Conservation (phyloP, 2,113 vertebrate genomes). For the Alligator mississippiensis region DNA sequence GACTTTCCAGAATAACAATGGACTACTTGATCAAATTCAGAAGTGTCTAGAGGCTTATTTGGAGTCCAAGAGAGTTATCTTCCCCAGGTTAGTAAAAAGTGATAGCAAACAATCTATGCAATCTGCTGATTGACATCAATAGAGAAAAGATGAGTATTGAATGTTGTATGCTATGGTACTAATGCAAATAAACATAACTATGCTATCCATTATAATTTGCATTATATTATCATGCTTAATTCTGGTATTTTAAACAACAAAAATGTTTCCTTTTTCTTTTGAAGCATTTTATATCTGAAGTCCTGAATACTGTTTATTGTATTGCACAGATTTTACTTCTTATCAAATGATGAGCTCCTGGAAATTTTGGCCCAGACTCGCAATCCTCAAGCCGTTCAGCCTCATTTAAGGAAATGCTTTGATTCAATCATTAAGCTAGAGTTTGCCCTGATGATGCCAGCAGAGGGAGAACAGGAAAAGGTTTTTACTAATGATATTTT, state of each 20-base stretch:
- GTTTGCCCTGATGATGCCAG: conserved; percentile 77
- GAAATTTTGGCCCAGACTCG: conserved; percentile 89
- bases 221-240: not conserved
- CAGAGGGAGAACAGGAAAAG: conserved; percentile 74
- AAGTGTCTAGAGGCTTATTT: conserved; percentile 89
- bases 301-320: not conserved
- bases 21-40: conserved; percentile 87
- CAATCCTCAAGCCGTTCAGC: conserved; percentile 89
- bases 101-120: not conserved
- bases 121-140: not conserved
- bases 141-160: not conserved
- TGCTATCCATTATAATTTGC: not conserved
- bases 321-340: conserved; percentile 86
- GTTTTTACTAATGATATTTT: conserved; percentile 85
- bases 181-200: not conserved
- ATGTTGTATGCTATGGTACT: not conserved
- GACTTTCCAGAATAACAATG: conserved; percentile 86
- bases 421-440: conserved; percentile 84
- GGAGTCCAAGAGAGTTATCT: conserved; percentile 88
- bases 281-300: not conserved
- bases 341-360: conserved; percentile 88
- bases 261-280: not conserved
- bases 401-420: conserved; percentile 89
- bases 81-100: conserved; percentile 81
- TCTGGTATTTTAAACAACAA: not conserved